Evolutionary conservation across 1,140 invertebrate species (phyloP), one percentile per base, ranked within the genome.

Genomic region (Panagrolaimus sp.): DNA sequence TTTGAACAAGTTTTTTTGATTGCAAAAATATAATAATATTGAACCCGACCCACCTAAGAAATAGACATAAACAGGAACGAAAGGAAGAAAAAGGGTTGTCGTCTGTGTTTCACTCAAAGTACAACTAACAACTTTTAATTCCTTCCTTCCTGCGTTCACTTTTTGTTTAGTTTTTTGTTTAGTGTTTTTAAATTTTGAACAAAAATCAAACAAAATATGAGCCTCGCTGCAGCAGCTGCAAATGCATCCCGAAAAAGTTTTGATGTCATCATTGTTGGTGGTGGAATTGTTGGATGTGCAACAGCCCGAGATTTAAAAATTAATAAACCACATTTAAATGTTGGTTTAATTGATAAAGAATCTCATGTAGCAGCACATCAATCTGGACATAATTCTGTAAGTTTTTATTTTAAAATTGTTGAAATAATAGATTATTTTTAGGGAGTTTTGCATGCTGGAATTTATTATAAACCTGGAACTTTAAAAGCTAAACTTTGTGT

Each of bases 381-480:
- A 86, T 96, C 90, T 83, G 93, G 93, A 0, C 91, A 96, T 80
- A 99, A 98, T 83, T 91, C n/a, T n/a, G n/a, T n/a, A n/a, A n/a
- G n/a, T n/a, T n/a, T n/a, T n/a, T n/a, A n/a, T n/a, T n/a, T n/a
- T n/a, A n/a, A n/a, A n/a, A n/a, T n/a, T n/a, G n/a, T n/a, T n/a
- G n/a, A n/a, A n/a, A n/a, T n/a, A n/a, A n/a, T n/a, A n/a, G n/a
- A n/a, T n/a, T n/a, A n/a, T n/a, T n/a, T n/a, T n/a, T 38, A 90
- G 84, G 92, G 91, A 12, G 92, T 94, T 4, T 89, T 94, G 67
- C 92, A 94, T 87, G 90, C 91, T 44, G 94, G 93, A 7, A 94
- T 98, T 78, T 98, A 98, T 84, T 98, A 99, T 80, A 91, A 89
- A 78, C 95, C 96, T 10, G 95, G 93, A 0, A 91, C 91, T 21